Evolutionary conservation across 2,797 vertebrate species (phyloP).

Genomic region (Bufotes viridis): DNA sequence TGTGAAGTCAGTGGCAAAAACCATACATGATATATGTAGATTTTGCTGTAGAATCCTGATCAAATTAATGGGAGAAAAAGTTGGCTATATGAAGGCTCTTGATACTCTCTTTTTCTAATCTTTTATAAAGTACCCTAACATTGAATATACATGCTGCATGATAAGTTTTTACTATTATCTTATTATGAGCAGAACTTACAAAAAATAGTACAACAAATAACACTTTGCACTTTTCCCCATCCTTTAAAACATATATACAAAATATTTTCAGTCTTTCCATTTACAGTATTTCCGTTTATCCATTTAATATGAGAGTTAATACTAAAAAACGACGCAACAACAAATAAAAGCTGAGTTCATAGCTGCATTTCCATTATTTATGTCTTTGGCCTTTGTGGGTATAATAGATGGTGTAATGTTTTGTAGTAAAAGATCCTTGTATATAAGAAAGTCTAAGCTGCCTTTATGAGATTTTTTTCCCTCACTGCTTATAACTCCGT

Average conservation of each 20-base stretch:
- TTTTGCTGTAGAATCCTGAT: too few relatives aligned
- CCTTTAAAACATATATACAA: background rate
- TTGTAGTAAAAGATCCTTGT: background rate
- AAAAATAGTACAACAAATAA: background rate
- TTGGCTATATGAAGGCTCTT: too few relatives aligned
- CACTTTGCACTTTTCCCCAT: background rate
- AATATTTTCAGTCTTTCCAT: background rate
- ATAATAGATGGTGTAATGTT: constrained; percentile 8
- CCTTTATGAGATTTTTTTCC: background rate
- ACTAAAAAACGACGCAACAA: background rate
- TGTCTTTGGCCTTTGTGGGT: background rate
- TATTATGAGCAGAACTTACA: background rate
- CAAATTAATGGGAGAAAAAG: too few relatives aligned
- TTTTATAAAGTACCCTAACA: too few relatives aligned
- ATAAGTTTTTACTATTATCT: background rate
- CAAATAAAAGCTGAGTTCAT: background rate
- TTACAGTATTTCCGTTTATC: background rate
- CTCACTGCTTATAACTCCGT: constrained; percentile 59
- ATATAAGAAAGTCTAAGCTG: constrained; percentile 11
- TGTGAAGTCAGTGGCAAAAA: too few relatives aligned
- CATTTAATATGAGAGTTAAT: background rate
- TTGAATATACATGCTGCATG: background rate
- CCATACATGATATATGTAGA: too few relatives aligned
- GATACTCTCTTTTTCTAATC: too few relatives aligned
- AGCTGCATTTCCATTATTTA: background rate